Evolutionary conservation across 2,797 vertebrate genomes (phyloP).

Genomic region (Sylvia borin): DNA sequence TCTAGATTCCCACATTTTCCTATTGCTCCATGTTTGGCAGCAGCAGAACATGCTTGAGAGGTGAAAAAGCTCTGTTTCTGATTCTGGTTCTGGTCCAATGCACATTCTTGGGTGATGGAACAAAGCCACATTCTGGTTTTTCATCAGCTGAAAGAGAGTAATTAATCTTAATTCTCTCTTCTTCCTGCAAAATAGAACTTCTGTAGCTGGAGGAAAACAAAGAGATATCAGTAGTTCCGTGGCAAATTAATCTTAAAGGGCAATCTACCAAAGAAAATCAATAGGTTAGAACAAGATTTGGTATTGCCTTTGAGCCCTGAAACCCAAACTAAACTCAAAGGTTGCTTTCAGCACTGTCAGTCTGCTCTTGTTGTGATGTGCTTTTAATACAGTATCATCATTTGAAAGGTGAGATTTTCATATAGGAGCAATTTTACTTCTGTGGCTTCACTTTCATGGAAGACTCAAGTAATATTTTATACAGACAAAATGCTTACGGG

Average conservation of each 20-base stretch:
- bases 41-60: background rate
- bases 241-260: constrained; percentile 58
- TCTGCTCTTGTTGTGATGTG: background rate
- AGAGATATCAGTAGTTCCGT: constrained; percentile 1
- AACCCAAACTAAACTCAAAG: background rate
- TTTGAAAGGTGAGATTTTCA: background rate
- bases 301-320: background rate
- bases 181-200: background rate
- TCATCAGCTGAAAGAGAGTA: constrained; percentile 19
- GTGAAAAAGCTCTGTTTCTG: background rate
- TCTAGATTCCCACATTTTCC: background rate
- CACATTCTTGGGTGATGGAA: constrained; percentile 12
- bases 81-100: background rate
- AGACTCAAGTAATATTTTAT: background rate
- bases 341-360: background rate
- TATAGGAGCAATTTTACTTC: background rate
- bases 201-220: constrained; percentile 16
- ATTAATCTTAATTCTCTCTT: constrained; percentile 50
- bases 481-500: background rate
- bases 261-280: constrained; percentile 50
- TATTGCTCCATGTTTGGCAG: background rate
- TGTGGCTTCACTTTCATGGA: background rate
- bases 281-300: constrained; percentile 33
- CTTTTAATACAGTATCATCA: background rate
- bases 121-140: constrained; percentile 45